Conservation (phyloP, 2,113 vertebrate genomes). For the Micronycteris hirsuta region DNA sequence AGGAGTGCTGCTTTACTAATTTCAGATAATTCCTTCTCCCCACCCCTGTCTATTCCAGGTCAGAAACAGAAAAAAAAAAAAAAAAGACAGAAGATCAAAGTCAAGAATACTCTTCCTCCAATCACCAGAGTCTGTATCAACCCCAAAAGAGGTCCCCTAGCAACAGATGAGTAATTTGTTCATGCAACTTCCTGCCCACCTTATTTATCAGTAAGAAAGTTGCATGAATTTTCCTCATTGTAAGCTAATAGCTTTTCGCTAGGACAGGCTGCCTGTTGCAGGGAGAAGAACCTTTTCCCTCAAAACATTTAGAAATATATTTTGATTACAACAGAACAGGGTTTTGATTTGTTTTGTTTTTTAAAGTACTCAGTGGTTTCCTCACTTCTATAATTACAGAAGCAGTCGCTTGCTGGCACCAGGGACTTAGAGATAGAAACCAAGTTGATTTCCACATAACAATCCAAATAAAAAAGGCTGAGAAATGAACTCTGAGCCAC, state of each 20-base stretch:
- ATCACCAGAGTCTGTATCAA: neutral
- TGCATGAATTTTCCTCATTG: neutral
- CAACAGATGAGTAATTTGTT: neutral
- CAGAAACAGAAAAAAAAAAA: neutral
- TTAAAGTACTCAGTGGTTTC: neutral
- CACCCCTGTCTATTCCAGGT: neutral
- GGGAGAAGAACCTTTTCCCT: neutral
- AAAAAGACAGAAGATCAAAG: neutral
- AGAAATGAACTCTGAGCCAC: neutral
- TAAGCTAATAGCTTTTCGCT: neutral
- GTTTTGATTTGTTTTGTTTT: slow-evolving; percentile 34
- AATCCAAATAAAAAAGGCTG: slow-evolving; percentile 31
- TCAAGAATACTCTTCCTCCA: neutral
- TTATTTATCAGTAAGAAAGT: neutral
- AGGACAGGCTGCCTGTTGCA: neutral
- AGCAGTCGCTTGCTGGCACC: slow-evolving; percentile 25
- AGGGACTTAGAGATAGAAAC: neutral
- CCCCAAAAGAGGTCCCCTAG: neutral
- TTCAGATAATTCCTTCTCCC: neutral
- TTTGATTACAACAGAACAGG: neutral
- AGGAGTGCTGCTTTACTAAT: neutral
- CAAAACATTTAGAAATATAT: neutral
- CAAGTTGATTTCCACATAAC: slow-evolving; percentile 1
- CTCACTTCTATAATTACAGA: neutral
- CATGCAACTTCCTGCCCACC: neutral